Conservation (phyloP, 2,113 vertebrate genomes). For the Progne subis region DNA sequence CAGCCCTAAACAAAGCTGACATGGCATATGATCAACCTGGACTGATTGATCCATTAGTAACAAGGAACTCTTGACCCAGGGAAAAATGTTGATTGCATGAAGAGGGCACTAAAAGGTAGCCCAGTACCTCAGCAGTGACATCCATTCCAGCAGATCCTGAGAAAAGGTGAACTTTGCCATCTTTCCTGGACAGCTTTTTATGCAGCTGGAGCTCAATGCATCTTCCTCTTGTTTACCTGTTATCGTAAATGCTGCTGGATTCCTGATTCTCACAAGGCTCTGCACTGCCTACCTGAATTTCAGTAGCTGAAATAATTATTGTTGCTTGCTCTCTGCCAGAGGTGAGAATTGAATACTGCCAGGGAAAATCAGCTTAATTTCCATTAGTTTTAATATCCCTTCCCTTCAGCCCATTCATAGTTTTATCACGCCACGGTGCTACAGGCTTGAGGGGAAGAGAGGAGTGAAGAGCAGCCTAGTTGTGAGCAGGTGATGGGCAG, state of each 20-base stretch:
- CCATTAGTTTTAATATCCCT: not conserved
- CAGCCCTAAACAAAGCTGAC: not conserved
- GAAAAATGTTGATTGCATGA: not conserved
- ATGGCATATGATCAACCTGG: not conserved
- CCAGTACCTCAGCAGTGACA: not conserved
- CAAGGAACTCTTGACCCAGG: not conserved
- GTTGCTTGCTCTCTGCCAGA: not conserved
- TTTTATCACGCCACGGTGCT: accelerated
- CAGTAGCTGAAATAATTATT: not conserved
- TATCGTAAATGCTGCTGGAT: not conserved
- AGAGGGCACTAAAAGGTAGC: not conserved
- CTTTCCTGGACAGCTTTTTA: not conserved
- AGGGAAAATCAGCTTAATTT: not conserved
- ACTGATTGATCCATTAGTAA: slow-evolving; percentile 29
- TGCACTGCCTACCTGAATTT: not conserved
- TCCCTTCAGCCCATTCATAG: not conserved
- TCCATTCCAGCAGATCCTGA: not conserved
- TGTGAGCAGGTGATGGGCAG: not conserved
- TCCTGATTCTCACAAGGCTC: not conserved
- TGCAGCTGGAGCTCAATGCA: not conserved
- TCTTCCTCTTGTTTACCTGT: not conserved
- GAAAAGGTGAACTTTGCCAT: not conserved
- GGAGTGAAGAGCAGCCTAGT: not conserved
- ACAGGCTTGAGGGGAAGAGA: accelerated
- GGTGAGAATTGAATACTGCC: not conserved